Evolutionary conservation across 2,113 vertebrate genomes (phyloP).

Genomic region (Neofelis nebulosa): DNA sequence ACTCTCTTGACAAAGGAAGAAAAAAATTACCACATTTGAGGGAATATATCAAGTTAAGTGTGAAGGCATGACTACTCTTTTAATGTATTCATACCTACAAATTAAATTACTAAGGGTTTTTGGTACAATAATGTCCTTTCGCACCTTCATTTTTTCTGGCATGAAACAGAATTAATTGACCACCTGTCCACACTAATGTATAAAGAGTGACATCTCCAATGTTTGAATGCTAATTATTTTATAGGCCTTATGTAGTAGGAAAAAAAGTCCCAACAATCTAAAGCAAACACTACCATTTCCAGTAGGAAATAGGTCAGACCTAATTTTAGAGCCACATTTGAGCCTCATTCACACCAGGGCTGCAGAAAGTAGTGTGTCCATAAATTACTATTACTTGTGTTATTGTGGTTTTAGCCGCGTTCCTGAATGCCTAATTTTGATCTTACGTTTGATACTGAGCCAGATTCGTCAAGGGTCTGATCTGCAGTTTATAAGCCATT

Average conservation of each 20-base stretch:
- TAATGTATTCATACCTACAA: slow-evolving; percentile 84
- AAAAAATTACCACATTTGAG: slow-evolving; percentile 76
- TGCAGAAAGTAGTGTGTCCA: neutral
- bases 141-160: slow-evolving; percentile 82
- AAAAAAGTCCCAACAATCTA: neutral
- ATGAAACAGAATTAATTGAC: slow-evolving; percentile 84
- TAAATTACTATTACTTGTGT: neutral
- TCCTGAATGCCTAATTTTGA: neutral
- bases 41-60: slow-evolving; percentile 81
- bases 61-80: slow-evolving; percentile 79
- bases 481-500: neutral
- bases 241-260: slow-evolving; percentile 42
- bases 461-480: neutral
- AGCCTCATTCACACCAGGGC: neutral
- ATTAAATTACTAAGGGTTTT: slow-evolving; percentile 83
- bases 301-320: neutral
- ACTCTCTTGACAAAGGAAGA: slow-evolving; percentile 70
- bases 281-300: neutral
- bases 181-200: slow-evolving; percentile 79
- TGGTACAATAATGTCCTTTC: slow-evolving; percentile 81
- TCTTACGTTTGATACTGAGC: neutral
- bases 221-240: slow-evolving; percentile 72
- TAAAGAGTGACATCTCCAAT: neutral
- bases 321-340: neutral
- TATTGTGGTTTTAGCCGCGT: neutral